A percentile compares a stretch with the other conserved stretches of the same genome.
Evolutionary conservation across 2,888 invertebrate genomes (phyloP).

Genomic region (Poecilus cupreus): DNA sequence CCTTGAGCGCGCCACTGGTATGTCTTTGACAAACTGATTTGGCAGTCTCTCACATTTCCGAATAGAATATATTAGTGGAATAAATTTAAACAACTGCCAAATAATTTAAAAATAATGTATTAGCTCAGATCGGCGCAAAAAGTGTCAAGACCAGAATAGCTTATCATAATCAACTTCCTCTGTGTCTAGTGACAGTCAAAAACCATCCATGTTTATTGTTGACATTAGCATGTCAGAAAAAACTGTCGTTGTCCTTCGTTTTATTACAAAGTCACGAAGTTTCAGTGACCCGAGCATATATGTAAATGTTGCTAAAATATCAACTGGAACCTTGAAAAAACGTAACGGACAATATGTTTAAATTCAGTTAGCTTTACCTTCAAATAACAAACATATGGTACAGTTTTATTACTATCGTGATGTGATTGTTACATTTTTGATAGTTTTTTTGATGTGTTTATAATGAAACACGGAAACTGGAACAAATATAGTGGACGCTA

Average conservation of each 20-base stretch:
- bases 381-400: slow-evolving; percentile 43
- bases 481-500: background rate
- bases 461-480: background rate
- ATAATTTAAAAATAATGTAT: background rate
- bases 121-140: background rate
- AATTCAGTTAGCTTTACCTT: slow-evolving; percentile 35
- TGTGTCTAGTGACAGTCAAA: slow-evolving; percentile 8
- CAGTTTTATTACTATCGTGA: background rate
- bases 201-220: slow-evolving; percentile 5
- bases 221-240: slow-evolving; percentile 42
- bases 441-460: background rate
- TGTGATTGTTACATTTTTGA: background rate
- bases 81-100: background rate
- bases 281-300: slow-evolving; percentile 50
- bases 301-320: slow-evolving; percentile 54
- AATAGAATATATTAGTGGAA: no score
- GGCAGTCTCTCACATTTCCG: no score
- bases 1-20: no score
- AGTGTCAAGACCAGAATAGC: background rate
- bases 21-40: no score
- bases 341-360: slow-evolving; percentile 24
- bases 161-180: slow-evolving; percentile 11
- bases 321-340: slow-evolving; percentile 32
- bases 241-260: slow-evolving; percentile 45
- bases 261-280: slow-evolving; percentile 53